phyloP scores from a whole-genome alignment of 2,888 invertebrate species.

The Gasteruption jaculator region DNA sequence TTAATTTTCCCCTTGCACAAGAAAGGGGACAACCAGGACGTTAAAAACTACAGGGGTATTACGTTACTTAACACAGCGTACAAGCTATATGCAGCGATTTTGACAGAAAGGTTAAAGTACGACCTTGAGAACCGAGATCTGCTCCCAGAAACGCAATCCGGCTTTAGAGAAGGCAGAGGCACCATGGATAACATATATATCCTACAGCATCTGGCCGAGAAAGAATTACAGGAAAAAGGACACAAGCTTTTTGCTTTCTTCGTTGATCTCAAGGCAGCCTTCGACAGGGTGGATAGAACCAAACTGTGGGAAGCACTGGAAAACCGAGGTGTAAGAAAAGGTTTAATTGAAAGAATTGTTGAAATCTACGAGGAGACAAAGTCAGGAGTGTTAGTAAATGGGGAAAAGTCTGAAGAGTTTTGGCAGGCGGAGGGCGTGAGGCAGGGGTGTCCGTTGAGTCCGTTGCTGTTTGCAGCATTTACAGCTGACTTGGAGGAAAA shows the following conservation, averaged over 20 bases:
- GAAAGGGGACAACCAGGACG: background rate
- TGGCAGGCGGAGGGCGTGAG: constrained; percentile 17
- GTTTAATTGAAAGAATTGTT: constrained; percentile 10
- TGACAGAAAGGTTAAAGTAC: too few species aligned
- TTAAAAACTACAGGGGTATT: background rate
- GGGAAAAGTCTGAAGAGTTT: background rate
- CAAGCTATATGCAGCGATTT: too few species aligned
- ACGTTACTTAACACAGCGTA: too few species aligned
- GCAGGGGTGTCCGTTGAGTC: constrained; percentile 12
- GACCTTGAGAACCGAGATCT: too few species aligned
- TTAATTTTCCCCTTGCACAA: background rate
- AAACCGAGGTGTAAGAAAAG: constrained; percentile 5
- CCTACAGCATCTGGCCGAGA: too few species aligned
- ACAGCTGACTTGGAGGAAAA: constrained; percentile 17
- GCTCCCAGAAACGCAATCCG: too few species aligned
- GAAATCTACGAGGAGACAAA: constrained; percentile 15
- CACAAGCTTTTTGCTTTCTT: constrained; percentile 1
- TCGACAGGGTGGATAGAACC: constrained; percentile 5
- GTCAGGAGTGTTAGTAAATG: constrained; percentile 11
- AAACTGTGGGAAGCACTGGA: constrained; percentile 7
- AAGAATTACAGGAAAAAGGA: background rate
- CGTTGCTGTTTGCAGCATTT: constrained; percentile 15
- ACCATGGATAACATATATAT: too few species aligned
- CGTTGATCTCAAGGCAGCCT: too few species aligned
- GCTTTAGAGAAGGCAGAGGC: too few species aligned